Conservation (phyloP, 2,113 vertebrate species). For the Mesoclemmys tuberculata region DNA sequence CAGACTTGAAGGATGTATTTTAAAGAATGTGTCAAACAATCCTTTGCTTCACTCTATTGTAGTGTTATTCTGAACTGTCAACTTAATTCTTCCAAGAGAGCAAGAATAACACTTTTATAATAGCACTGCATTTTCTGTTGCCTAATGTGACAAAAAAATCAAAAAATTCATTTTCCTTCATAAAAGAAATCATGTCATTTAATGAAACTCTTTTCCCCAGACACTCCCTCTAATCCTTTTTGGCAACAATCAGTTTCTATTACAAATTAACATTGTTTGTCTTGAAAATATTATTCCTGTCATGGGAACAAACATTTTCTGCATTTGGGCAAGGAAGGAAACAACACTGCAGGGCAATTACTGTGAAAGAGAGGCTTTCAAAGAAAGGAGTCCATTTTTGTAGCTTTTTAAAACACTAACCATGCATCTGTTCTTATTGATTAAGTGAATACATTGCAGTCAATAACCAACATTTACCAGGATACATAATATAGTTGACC, state of each 20-base stretch:
- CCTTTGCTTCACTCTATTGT: conserved; percentile 11
- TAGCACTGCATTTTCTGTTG: not conserved
- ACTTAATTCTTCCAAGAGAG: conserved; percentile 28
- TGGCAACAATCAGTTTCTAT: not conserved
- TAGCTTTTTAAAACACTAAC: conserved; percentile 28
- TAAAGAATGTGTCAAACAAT: not conserved
- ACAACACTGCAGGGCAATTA: not conserved
- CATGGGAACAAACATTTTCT: not conserved
- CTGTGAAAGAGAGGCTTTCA: not conserved
- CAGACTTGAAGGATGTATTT: not conserved
- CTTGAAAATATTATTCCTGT: not conserved
- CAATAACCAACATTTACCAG: not conserved
- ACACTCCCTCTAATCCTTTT: not conserved
- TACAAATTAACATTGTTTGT: not conserved
- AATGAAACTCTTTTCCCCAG: not conserved
- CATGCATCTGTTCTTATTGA: not conserved
- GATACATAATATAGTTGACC: not conserved
- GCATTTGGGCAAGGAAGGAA: not conserved
- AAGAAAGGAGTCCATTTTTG: not conserved
- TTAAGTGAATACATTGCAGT: conserved; percentile 23
- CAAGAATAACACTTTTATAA: not conserved
- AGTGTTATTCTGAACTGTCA: not conserved
- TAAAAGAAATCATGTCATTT: not conserved
- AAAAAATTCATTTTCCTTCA: not conserved
- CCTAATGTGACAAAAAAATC: not conserved